Evolutionary conservation across 2,113 vertebrate species (phyloP).

Genomic region (Capra hircus): DNA sequence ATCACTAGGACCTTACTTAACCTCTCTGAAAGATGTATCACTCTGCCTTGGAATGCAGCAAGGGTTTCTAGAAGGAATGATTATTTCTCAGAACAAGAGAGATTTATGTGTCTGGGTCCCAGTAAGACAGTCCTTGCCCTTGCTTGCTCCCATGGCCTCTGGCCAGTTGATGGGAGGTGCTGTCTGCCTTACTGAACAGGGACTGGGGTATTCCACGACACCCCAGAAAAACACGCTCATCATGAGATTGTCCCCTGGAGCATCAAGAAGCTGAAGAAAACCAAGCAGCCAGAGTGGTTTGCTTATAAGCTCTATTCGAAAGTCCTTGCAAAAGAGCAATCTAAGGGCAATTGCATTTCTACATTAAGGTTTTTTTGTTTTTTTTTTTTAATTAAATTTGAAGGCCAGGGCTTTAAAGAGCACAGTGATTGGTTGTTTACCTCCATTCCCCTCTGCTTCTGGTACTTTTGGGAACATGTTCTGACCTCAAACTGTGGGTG

Average conservation of each 20-base stretch:
- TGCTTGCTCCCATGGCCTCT: not conserved
- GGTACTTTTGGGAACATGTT: not conserved
- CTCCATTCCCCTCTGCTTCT: not conserved
- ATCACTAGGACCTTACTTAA: not conserved
- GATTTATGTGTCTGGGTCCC: not conserved
- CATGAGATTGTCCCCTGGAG: not conserved
- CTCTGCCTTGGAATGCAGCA: not conserved
- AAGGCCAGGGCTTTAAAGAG: not conserved
- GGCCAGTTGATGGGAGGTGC: not conserved
- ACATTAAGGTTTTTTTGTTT: not conserved
- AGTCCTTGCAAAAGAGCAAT: not conserved
- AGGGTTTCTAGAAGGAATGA: not conserved
- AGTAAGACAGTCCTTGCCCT: not conserved
- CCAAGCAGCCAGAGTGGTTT: not conserved
- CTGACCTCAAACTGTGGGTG: not conserved
- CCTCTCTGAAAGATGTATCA: not conserved
- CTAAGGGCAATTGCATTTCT: conserved; percentile 14
- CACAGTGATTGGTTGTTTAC: not conserved
- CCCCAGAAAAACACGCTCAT: not conserved
- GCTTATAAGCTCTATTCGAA: not conserved
- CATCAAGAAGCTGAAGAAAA: not conserved
- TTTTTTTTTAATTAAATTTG: not conserved
- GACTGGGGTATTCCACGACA: not conserved
- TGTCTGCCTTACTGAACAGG: not conserved
- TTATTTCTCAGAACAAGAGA: not conserved